A percentile compares a stretch with the other conserved stretches of the same genome.
Conservation (phyloP, 2,113 vertebrate genomes). For the Ammodytes marinus region DNA sequence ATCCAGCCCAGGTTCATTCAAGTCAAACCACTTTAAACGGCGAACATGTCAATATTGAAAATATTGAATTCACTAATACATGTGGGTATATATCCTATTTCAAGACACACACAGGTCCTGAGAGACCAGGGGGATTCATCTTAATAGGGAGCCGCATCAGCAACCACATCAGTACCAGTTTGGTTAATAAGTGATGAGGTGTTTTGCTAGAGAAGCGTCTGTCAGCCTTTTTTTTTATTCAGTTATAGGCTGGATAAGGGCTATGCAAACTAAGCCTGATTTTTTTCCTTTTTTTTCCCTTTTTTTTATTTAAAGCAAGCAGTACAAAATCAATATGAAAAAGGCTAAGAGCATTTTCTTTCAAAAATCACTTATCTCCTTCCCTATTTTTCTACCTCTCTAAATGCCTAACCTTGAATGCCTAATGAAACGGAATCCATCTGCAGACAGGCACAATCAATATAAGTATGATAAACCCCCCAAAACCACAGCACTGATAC, state of each 20-base stretch:
- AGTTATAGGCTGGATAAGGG: slow-evolving; percentile 17
- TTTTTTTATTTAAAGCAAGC: background rate
- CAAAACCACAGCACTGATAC: slow-evolving; percentile 8
- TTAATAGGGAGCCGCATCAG: slow-evolving; percentile 48
- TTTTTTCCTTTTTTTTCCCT: too few relatives aligned
- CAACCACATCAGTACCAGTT: slow-evolving; percentile 50
- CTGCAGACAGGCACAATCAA: slow-evolving; percentile 36
- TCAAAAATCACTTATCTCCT: slow-evolving; percentile 30
- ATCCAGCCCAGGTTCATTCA: slow-evolving; percentile 53
- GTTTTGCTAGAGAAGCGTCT: slow-evolving; percentile 29
- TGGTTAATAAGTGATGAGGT: slow-evolving; percentile 64
- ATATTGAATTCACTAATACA: slow-evolving; percentile 63
- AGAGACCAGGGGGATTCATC: slow-evolving; percentile 52
- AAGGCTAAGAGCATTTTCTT: slow-evolving; percentile 15
- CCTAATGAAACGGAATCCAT: slow-evolving; percentile 40
- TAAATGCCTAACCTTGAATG: slow-evolving; percentile 29
- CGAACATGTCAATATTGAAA: slow-evolving; percentile 71
- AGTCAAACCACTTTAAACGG: slow-evolving; percentile 72
- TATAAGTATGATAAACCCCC: slow-evolving; percentile 4
- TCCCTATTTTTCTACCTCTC: slow-evolving; percentile 2
- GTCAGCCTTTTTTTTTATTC: slow-evolving; percentile 19
- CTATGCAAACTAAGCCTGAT: slow-evolving; percentile 55
- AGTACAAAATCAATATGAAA: slow-evolving; percentile 12
- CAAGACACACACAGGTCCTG: slow-evolving; percentile 40
- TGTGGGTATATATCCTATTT: slow-evolving; percentile 53